Evolutionary conservation across 1,140 invertebrate genomes (phyloP), one percentile per base, ranked within the genome.

Genomic region (Drosophila pallidifrons): DNA sequence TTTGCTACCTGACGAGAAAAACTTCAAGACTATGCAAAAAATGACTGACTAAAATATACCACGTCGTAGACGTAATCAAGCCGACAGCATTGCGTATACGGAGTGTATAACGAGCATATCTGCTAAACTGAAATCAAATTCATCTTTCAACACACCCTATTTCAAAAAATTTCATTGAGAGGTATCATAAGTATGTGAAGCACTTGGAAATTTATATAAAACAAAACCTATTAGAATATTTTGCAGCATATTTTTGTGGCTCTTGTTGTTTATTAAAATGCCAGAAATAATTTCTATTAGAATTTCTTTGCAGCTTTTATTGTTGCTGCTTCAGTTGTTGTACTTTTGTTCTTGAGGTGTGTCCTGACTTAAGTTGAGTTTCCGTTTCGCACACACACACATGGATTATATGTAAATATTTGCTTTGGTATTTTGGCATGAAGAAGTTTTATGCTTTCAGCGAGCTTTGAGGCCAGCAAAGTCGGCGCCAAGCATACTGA

Each of bases 381-480:
- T 87, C 13, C 57, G 46, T 75, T 67, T 64, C 60, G 71, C 55
- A 79, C 76, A 82, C 83, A 15, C 15, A 25, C 20, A 82, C 80
- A 77, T 61, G 80, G 79, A 87, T 80, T 88, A 87, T 80, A 75
- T 75, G 67, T 64, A 87, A 87, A 87, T 87, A 87, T 87, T 87
- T 87, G 73, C 80, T 88, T 88, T 80, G 83, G 83, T 78, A 87
- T 87, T 88, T 88, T 68, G 69, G 77, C 74, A 82, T 66, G 77
- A 87, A 88, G 72, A 88, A 88, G 72, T 87, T 88, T 87, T 72
- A 49, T 77, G 70, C 74, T 79, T 66, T 77, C 65, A 83, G 57
- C 64, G 65, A 63, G 69, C 81, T 79, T 46, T 66, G 64, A 77
- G 69, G 58, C 69, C 58, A 69, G 60, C 68, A 63, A 77, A 85